phyloP scores from a whole-genome alignment of 2,888 invertebrate genomes.

The Lydus trimaculatus region DNA sequence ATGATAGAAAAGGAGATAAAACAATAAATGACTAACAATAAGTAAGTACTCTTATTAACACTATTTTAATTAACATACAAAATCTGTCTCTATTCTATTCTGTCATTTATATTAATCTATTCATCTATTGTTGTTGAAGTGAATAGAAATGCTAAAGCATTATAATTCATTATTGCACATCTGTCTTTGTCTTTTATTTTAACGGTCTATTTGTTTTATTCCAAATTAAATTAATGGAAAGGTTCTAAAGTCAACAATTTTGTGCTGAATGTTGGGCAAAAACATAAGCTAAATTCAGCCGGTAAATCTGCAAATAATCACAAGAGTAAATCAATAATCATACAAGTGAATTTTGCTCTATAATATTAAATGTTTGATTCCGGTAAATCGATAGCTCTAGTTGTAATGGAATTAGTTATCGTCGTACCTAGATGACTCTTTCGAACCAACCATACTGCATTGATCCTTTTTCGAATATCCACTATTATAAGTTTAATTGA shows the following conservation, averaged over 20 bases:
- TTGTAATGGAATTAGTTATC: too few relatives aligned
- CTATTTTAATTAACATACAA: background rate
- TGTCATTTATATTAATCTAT: background rate
- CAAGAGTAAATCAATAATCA: too few relatives aligned
- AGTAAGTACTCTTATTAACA: background rate
- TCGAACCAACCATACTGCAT: too few relatives aligned
- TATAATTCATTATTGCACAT: background rate
- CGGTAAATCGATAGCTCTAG: too few relatives aligned
- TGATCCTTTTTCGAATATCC: too few relatives aligned
- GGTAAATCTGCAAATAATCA: background rate
- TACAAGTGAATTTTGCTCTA: too few relatives aligned
- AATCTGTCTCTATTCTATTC: background rate
- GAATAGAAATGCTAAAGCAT: background rate
- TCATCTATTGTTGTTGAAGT: background rate
- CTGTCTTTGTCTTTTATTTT: background rate
- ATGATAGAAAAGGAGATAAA: background rate
- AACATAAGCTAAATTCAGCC: background rate
- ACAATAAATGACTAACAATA: background rate
- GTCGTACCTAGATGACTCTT: too few relatives aligned
- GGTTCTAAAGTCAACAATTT: background rate
- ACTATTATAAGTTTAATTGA: background rate
- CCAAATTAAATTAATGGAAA: background rate
- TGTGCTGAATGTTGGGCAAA: background rate
- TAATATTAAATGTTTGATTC: too few relatives aligned
- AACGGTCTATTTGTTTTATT: background rate